Evolutionary conservation across 1,140 invertebrate genomes (phyloP).

Genomic region (Scylla paramamosain): DNA sequence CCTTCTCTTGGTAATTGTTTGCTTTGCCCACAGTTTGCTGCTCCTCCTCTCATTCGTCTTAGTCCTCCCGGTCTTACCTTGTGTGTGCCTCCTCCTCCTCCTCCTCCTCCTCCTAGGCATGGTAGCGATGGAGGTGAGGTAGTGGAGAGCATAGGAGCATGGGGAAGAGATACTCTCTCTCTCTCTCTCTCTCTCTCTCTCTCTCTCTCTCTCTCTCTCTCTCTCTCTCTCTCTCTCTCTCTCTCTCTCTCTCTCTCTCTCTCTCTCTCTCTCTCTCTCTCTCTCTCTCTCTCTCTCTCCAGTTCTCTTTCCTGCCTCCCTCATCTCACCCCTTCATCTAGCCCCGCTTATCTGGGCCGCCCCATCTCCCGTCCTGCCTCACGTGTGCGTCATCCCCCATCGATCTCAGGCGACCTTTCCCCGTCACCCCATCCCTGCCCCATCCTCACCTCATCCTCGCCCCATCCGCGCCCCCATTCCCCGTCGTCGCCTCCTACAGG

Average conservation of each 20-base stretch:
- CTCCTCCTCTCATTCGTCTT: background rate
- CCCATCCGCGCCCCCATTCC: background rate
- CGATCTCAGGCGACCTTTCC: constrained; percentile 4
- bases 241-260: constrained; percentile 37
- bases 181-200: background rate
- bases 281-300: constrained; percentile 4
- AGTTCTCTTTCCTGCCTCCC: background rate
- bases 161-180: background rate
- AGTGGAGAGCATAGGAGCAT: background rate
- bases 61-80: background rate
- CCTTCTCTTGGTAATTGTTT: background rate
- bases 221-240: background rate
- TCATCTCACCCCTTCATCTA: background rate
- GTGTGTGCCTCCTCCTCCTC: background rate
- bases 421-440: background rate
- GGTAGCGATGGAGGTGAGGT: background rate
- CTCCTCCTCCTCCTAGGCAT: too few relatives aligned
- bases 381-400: background rate
- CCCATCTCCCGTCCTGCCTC: background rate
- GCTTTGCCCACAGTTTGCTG: background rate
- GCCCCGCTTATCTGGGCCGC: background rate
- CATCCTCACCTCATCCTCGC: too few relatives aligned
- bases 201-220: background rate
- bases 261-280: constrained; percentile 19
- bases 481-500: background rate